phyloP scores from a whole-genome alignment of 2,888 invertebrate genomes.

The Electrophaes corylata region DNA sequence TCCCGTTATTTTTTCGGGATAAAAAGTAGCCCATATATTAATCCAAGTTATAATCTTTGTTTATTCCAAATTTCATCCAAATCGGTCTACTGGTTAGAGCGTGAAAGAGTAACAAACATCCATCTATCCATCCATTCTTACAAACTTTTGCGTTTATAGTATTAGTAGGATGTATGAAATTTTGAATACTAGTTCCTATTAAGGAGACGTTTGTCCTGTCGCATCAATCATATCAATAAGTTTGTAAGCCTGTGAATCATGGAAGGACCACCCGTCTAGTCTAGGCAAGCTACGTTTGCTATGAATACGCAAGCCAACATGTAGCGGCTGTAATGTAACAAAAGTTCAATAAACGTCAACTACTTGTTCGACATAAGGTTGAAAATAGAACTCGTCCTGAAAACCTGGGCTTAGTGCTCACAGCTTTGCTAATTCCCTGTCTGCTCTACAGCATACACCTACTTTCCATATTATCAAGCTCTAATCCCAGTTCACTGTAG shows the following conservation, averaged over 20 bases:
- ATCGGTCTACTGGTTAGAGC: too few relatives aligned
- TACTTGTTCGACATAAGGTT: background rate
- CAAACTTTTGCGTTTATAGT: too few relatives aligned
- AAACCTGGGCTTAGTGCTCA: conserved; percentile 13
- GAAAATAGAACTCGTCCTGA: background rate
- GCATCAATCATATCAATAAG: conserved; percentile 9
- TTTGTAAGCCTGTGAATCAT: conserved; percentile 15
- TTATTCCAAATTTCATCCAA: too few relatives aligned
- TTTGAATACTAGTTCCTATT: too few relatives aligned
- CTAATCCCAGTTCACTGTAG: conserved; percentile 26
- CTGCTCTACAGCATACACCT: conserved; percentile 16
- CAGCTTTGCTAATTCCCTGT: conserved; percentile 19
- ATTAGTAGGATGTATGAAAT: too few relatives aligned
- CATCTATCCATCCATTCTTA: too few relatives aligned
- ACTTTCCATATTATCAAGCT: conserved; percentile 29
- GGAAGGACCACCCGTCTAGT: conserved; percentile 24
- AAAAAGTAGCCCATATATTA: too few relatives aligned
- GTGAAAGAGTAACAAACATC: too few relatives aligned
- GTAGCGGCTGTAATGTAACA: background rate
- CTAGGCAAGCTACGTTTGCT: background rate
- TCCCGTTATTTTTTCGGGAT: too few relatives aligned
- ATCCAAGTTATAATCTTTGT: too few relatives aligned
- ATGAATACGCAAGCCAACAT: background rate
- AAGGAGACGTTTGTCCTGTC: background rate
- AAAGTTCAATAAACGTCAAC: background rate